Conservation (phyloP, 2,888 invertebrate species). For the Chalcis sispes region DNA sequence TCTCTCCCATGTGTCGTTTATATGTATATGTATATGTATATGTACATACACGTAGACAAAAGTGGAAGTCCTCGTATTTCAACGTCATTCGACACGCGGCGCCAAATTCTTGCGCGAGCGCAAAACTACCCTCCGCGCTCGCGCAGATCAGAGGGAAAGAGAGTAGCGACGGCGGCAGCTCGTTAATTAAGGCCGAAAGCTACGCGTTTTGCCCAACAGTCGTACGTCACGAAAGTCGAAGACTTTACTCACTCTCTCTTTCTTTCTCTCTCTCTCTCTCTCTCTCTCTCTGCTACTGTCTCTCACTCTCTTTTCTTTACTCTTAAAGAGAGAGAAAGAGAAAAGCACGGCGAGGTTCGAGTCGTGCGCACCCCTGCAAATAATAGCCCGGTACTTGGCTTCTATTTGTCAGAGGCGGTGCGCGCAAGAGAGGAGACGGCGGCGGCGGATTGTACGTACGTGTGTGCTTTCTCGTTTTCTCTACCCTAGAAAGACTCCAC, state of each 20-base stretch:
- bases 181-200: conserved; percentile 63
- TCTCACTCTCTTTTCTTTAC: neutral
- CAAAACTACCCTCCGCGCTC: conserved; percentile 46
- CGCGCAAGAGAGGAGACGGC: neutral
- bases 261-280: conserved; percentile 11
- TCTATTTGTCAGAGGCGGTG: conserved; percentile 59
- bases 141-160: too few species aligned
- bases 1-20: neutral
- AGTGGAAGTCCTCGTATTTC: conserved; percentile 58
- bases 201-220: conserved; percentile 60
- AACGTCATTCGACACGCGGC: conserved; percentile 55
- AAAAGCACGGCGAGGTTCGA: conserved; percentile 11
- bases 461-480: neutral
- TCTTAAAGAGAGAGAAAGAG: too few species aligned
- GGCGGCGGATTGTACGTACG: too few species aligned
- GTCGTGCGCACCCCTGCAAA: conserved; percentile 43
- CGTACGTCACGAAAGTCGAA: conserved; percentile 62
- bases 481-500: neutral
- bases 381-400: conserved; percentile 59
- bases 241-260: conserved; percentile 32
- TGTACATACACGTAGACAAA: too few species aligned
- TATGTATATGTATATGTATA: neutral
- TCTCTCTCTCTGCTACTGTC: neutral
- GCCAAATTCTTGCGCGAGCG: conserved; percentile 61
- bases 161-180: conserved; percentile 60